phyloP scores from a whole-genome alignment of 2,113 vertebrate species.

The Poeciliopsis occidentalis region DNA sequence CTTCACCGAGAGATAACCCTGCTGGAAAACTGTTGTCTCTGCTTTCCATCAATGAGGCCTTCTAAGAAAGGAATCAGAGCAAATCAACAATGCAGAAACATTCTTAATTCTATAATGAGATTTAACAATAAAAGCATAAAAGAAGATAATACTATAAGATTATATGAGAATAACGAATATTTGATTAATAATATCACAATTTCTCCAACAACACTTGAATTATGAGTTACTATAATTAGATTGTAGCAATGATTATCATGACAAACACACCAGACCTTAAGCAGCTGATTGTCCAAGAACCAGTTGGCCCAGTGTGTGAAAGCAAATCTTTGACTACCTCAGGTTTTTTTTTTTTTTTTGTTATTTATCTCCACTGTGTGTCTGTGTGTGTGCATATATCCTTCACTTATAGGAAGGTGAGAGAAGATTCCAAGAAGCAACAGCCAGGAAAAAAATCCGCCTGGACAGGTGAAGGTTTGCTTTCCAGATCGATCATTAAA shows the following conservation, averaged over 20 bases:
- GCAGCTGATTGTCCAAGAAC: background rate
- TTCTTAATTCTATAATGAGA: no score
- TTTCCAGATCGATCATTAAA: background rate
- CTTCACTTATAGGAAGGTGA: conserved; percentile 84
- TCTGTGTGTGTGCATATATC: background rate
- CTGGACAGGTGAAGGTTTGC: conserved; percentile 85
- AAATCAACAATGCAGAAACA: no score
- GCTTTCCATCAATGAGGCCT: no score
- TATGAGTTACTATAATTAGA: background rate
- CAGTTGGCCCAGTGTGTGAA: background rate
- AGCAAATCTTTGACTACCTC: background rate
- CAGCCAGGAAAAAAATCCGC: conserved; percentile 91
- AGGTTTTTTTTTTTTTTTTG: background rate
- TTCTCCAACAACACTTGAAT: background rate
- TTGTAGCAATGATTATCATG: background rate
- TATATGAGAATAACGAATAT: no score
- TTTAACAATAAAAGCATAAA: no score
- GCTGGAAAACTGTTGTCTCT: no score
- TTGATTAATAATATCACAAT: no score
- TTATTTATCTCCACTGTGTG: no score
- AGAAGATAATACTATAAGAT: no score
- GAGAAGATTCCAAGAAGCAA: conserved; percentile 90
- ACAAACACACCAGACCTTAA: background rate
- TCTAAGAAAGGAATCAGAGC: no score
- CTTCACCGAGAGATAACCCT: no score